Base-by-base conservation (phyloP, 2,113 vertebrate species). In the Eptesicus fuscus region DNA sequence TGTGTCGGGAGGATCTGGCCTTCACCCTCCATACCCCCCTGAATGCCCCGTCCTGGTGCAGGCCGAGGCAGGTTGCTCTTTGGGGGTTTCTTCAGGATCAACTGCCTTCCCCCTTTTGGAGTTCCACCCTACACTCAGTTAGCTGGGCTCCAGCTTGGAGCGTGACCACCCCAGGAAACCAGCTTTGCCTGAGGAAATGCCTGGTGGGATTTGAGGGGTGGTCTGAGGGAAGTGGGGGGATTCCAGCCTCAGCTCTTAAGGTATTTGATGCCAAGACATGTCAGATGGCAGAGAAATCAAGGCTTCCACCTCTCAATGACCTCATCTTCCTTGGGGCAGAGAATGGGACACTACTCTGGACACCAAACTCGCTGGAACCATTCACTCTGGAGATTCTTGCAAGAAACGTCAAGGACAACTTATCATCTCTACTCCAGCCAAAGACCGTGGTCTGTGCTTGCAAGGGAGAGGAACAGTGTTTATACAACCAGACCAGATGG, bases 271-370 rank as follows among this genome's bases (percentile, higher is more conserved):
- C 35, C 80, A 77, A 35, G 51, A 47, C 10, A 11, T 12, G 22
- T n/a, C 85, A 40, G 47, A 28, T 32, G 12, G 10, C 37, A 82
- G 47, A 51, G 25, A 42, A 40, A 47, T 61, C 14, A 12, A n/a
- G 5, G 22, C 12, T 56, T 23, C 70, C 9, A 53, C 18, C 37
- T 83, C 71, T 83, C 32, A 42, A 32, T 0, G 0, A 23, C 28
- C 63, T 91, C 42, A 0, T 92, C 67, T 93, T 84, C 32, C 88
- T 80, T 10, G 92, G 76, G 87, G 12, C 92, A 97, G 97, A 95
- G 82, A 97, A 96, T 1, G 96, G 97, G 35, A 96, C 87, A 32
- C 83, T 97, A 90, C 93, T 67, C 0, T 98, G 98, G 98, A 96
- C 70, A 22, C 98, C 97, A 61, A 79, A 18, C n/a, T 90, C 2